phyloP scores from a whole-genome alignment of 1,140 invertebrate species.

The Physella acuta region DNA sequence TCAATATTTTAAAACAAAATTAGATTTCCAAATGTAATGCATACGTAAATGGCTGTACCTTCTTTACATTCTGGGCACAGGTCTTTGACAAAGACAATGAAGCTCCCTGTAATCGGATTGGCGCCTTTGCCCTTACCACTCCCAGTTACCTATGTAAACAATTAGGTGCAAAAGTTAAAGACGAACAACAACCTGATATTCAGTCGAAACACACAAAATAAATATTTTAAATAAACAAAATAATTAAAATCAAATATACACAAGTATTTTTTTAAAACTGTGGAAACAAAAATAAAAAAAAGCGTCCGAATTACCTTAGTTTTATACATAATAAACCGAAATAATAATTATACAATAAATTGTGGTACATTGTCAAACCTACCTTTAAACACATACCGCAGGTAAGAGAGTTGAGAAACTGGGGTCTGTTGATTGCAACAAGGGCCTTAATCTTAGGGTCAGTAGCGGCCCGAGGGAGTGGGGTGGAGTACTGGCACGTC shows the following conservation, averaged over 20 bases:
- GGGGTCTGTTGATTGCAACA: conserved; percentile 6
- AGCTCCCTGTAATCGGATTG: conserved; percentile 38
- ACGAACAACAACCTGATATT: neutral
- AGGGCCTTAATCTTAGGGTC: conserved; percentile 4
- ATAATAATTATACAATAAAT: no score
- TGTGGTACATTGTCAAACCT: neutral
- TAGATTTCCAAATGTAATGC: no score
- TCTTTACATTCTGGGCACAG: conserved; percentile 46
- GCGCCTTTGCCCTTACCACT: conserved; percentile 37
- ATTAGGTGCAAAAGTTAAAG: neutral
- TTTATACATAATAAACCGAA: neutral
- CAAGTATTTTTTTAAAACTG: neutral
- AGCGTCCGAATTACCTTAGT: neutral
- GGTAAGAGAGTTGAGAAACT: conserved; percentile 13
- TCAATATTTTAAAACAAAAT: no score
- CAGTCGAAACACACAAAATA: no score
- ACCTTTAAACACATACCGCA: conserved; percentile 23
- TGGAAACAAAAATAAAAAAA: neutral
- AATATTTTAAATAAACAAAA: neutral
- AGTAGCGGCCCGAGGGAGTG: neutral
- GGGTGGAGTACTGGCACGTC: neutral
- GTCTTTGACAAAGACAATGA: conserved; percentile 42
- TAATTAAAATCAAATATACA: no score
- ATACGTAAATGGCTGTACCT: no score
- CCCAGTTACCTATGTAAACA: conserved; percentile 11